Base-by-base conservation (phyloP, 2,888 invertebrate genomes). In the Boloria euphrosyne region DNA sequence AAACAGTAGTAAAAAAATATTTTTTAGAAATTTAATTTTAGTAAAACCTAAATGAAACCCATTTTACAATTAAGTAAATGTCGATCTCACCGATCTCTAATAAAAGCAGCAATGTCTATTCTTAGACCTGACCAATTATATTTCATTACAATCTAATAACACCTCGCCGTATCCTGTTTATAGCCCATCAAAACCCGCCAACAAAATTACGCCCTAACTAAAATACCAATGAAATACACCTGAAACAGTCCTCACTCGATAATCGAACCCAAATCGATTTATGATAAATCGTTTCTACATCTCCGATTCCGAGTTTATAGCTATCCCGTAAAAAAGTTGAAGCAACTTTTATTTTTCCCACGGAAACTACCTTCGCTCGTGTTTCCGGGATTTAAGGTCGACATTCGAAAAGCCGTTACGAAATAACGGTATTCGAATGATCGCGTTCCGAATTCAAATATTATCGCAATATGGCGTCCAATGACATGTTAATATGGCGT, bases 401-500 rank as follows among this genome's bases (percentile, higher is more conserved):
- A 73, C 61, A 73, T 73, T 80, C 62, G 67, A 17, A 55, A 58
- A 58, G n/a, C 66, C 51, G 63, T 57, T 54, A 65, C 51, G 57
- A 55, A 58, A 54, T 58, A 61, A 61, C 57, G 62, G 58, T 65
- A 54, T 53, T 22, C 53, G 50, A 59, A 50, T 49, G 50, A 67
- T 51, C 64, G 60, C 82, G 83, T 82, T 84, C 81, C 71, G 76
- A 80, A 85, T 85, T 84, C 85, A 80, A 87, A 89, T 90, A 87
- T 86, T 86, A 85, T 85, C 77, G 80, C 89, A 90, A 89, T 87
- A 90, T 89, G 90, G 88, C 89, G 83, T 74, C 81, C 80, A 81
- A 90, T 90, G 90, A 90, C 89, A 90, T 90, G 90, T 90, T 90
- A 90, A 90, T 90, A 90, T 79, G 86, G 80, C 77, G 76, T 76